A percentile compares a stretch with the other conserved stretches of the same genome.
Conservation (phyloP, 2,113 vertebrate genomes). For the Neomonachus schauinslandi region DNA sequence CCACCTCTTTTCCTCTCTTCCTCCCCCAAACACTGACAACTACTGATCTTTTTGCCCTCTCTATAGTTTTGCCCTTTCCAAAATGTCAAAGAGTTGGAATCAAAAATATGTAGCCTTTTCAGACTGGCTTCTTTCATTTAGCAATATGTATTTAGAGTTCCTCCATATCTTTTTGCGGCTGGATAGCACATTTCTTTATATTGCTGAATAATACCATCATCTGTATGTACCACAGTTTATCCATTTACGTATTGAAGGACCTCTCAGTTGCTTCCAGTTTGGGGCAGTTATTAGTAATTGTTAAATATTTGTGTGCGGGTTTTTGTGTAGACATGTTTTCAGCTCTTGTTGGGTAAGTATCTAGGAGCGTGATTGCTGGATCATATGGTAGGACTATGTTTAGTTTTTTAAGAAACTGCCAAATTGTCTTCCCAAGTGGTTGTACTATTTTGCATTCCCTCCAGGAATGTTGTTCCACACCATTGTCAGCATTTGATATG, state of each 20-base stretch:
- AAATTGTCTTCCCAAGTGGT: not conserved
- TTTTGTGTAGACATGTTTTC: not conserved
- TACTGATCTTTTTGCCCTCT: not conserved
- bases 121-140: not conserved
- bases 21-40: not conserved
- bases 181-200: not conserved
- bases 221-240: not conserved
- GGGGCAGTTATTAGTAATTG: not conserved
- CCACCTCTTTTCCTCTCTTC: not conserved
- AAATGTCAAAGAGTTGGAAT: not conserved
- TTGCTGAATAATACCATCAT: not conserved
- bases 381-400: not conserved
- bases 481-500: not conserved
- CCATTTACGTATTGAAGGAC: not conserved
- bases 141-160: not conserved
- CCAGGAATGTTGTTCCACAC: not conserved
- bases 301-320: not conserved
- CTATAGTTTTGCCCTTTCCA: not conserved
- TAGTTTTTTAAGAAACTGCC: not conserved
- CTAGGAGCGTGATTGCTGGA: not conserved
- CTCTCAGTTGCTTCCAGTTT: not conserved
- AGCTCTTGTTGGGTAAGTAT: not conserved
- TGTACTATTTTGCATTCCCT: not conserved
- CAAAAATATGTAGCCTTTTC: not conserved
- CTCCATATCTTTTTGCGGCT: not conserved